Percentiles rank a stretch among this genome's conserved stretches.
Conservation (phyloP, 2,888 invertebrate genomes). For the Diaphora mendica region DNA sequence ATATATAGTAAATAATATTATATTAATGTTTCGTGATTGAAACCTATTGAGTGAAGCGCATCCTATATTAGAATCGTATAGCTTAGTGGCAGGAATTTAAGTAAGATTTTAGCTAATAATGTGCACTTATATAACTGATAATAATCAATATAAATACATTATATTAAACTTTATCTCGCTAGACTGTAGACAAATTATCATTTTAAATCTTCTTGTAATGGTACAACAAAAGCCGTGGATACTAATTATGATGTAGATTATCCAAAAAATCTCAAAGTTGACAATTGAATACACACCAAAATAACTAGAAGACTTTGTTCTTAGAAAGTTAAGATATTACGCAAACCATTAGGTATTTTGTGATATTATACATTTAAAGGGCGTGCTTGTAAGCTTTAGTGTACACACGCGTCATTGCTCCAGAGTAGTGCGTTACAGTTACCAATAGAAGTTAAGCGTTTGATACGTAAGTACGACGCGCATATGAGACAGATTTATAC, state of each 20-base stretch:
- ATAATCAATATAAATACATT: background rate
- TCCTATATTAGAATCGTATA: background rate
- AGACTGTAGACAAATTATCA: background rate
- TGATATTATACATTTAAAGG: slow-evolving; percentile 11
- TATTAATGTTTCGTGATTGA: background rate
- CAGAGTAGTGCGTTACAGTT: slow-evolving; percentile 1
- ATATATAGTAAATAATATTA: background rate
- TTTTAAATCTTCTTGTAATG: background rate
- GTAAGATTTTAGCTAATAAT: background rate
- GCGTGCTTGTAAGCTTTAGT: background rate
- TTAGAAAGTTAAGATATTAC: slow-evolving; percentile 4
- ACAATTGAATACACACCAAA: slow-evolving; percentile 9
- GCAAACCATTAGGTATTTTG: slow-evolving; percentile 10
- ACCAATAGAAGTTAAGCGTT: slow-evolving; percentile 10
- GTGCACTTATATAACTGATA: background rate
- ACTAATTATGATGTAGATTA: background rate
- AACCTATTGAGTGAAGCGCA: background rate
- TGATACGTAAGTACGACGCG: background rate
- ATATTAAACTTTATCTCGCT: background rate
- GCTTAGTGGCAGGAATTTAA: background rate
- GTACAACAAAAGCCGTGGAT: background rate
- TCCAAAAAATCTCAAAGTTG: background rate
- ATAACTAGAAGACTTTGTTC: background rate
- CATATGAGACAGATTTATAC: background rate
- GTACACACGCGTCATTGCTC: background rate